phyloP scores from a whole-genome alignment of 2,113 vertebrate species.

The Hippocampus guttulatus region DNA sequence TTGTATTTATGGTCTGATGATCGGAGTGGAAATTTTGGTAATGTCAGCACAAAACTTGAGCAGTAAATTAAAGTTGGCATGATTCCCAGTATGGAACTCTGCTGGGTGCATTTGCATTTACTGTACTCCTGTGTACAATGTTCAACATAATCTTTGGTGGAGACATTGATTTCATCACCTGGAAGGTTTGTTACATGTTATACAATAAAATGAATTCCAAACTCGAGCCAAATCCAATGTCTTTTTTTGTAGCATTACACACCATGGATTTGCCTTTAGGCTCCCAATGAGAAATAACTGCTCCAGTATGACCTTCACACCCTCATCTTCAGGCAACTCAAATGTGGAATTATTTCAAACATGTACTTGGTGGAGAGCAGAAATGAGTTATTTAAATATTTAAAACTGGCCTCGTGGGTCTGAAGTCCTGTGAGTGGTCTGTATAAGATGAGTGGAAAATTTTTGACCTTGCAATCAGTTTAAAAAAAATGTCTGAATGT shows the following conservation, averaged over 20 bases:
- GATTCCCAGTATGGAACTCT: not conserved
- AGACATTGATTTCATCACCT: not conserved
- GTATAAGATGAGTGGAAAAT: no score
- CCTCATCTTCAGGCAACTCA: not conserved
- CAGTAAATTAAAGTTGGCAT: not conserved
- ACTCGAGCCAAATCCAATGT: not conserved
- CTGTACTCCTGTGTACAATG: not conserved
- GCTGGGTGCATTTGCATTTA: not conserved
- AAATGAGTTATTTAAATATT: not conserved
- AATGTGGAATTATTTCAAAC: not conserved
- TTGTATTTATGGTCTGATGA: slow-evolving; percentile 13
- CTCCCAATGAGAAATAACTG: not conserved
- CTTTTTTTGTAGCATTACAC: not conserved
- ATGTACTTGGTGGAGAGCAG: not conserved
- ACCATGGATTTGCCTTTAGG: not conserved
- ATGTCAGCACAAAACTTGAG: slow-evolving; percentile 14
- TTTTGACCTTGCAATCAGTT: not conserved
- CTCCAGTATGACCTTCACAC: not conserved
- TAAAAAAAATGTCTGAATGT: not conserved
- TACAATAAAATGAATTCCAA: not conserved
- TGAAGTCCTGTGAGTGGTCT: not conserved
- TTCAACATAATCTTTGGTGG: not conserved
- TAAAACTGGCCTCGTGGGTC: not conserved
- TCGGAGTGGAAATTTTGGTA: slow-evolving; percentile 6
- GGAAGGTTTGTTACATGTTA: slow-evolving; percentile 27